Evolutionary conservation across 2,113 vertebrate genomes (phyloP).

Genomic region (Leuciscus idus): DNA sequence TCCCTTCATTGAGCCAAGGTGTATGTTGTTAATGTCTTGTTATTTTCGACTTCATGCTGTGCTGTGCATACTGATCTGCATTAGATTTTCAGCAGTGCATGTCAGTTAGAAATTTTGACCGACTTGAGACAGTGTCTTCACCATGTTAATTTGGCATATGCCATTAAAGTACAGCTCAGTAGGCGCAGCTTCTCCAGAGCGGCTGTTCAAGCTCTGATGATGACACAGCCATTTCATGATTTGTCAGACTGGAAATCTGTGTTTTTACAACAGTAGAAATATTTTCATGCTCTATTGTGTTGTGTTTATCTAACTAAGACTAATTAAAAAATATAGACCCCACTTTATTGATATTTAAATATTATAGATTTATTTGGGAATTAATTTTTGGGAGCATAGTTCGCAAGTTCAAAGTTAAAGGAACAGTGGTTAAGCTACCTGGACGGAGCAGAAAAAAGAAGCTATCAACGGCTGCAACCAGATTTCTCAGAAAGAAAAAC

Average conservation of each 20-base stretch:
- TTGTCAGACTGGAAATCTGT: not conserved
- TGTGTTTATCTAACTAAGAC: not conserved
- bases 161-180: constrained; percentile 5
- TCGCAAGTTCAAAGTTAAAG: no score
- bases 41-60: not conserved
- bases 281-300: not conserved
- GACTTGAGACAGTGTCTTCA: not conserved
- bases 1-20: not conserved
- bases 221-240: not conserved
- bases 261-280: not conserved
- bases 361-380: not conserved
- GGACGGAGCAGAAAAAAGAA: no score
- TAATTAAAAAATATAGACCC: not conserved
- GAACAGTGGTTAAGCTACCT: no score
- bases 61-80: not conserved
- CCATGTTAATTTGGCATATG: not conserved
- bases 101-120: not conserved
- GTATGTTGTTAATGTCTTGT: not conserved
- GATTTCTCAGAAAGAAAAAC: no score
- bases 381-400: no score
- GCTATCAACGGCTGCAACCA: no score
- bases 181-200: not conserved
- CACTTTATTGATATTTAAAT: not conserved
- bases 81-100: not conserved
- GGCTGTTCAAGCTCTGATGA: not conserved